Evolutionary conservation across 1,140 invertebrate species (phyloP).

Genomic region (Cydia fagiglandana): DNA sequence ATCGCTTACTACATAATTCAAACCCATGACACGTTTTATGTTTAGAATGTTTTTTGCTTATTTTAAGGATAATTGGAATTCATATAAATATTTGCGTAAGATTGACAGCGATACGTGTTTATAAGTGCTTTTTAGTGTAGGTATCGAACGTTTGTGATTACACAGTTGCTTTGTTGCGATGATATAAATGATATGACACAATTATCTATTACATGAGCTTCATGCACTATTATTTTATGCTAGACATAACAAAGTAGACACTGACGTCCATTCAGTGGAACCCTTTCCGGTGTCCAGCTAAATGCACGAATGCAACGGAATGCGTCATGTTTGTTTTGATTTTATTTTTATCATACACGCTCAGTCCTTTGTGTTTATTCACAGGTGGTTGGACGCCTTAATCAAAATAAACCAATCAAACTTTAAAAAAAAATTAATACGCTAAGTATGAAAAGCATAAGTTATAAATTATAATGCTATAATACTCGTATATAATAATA

Average conservation of each 20-base stretch:
- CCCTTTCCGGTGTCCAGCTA: slow-evolving; percentile 19
- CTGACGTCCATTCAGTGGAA: background rate
- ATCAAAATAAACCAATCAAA: slow-evolving; percentile 11
- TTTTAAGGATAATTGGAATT: background rate
- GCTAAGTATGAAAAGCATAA: too few relatives aligned
- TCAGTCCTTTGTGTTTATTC: slow-evolving; percentile 16
- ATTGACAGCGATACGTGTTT: background rate
- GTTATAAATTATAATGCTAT: background rate
- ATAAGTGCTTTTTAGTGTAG: background rate
- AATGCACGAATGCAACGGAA: background rate
- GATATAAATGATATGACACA: background rate
- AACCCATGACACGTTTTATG: background rate
- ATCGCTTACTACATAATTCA: slow-evolving; percentile 7
- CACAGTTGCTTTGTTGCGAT: background rate
- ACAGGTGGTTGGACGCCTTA: background rate
- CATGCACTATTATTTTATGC: background rate
- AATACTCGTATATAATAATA: too few relatives aligned
- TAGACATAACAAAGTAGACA: background rate
- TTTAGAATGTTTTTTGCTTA: background rate
- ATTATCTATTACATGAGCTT: background rate
- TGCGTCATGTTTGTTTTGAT: slow-evolving; percentile 28
- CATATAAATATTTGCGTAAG: background rate
- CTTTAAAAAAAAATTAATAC: background rate
- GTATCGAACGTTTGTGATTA: background rate
- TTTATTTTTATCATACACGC: slow-evolving; percentile 26